Evolutionary conservation across 64 coral and sea anemone species (phyloP).

Genomic region (Acropora tenuis): DNA sequence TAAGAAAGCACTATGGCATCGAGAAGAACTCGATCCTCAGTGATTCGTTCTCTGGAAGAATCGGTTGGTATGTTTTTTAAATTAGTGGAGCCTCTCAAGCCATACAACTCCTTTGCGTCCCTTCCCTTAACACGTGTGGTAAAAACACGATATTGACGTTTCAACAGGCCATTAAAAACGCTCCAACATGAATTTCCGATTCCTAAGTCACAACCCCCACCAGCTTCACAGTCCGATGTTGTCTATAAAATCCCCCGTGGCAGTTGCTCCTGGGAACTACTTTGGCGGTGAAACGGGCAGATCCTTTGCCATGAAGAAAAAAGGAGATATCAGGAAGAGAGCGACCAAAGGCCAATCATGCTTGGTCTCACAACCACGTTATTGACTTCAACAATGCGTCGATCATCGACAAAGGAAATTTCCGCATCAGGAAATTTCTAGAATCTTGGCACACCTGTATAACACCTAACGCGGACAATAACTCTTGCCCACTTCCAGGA

Average conservation of each 20-base stretch:
- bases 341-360: not conserved
- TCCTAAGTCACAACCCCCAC: not conserved
- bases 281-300: constrained; percentile 39
- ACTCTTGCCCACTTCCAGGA: too few species aligned
- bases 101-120: not conserved
- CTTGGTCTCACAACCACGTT: not conserved
- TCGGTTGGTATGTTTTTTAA: constrained; percentile 29
- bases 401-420: not conserved
- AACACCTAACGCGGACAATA: not conserved
- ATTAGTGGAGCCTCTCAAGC: not conserved
- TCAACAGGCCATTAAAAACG: constrained; percentile 27
- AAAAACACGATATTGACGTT: constrained; percentile 1
- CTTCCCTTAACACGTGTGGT: constrained; percentile 25
- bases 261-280: constrained; percentile 13
- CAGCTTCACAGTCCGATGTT: constrained; percentile 1
- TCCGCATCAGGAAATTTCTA: not conserved
- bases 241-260: not conserved
- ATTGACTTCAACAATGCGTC: constrained; percentile 3
- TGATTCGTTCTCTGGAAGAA: not conserved
- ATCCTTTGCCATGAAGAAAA: constrained; percentile 40
- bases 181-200: constrained; percentile 14
- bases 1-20: constrained; percentile 19
- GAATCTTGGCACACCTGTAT: not conserved
- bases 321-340: constrained; percentile 2
- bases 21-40: not conserved